Base-by-base conservation (phyloP, 53 echinoderm and acorn worm genomes). In the Stichopus horrens region DNA sequence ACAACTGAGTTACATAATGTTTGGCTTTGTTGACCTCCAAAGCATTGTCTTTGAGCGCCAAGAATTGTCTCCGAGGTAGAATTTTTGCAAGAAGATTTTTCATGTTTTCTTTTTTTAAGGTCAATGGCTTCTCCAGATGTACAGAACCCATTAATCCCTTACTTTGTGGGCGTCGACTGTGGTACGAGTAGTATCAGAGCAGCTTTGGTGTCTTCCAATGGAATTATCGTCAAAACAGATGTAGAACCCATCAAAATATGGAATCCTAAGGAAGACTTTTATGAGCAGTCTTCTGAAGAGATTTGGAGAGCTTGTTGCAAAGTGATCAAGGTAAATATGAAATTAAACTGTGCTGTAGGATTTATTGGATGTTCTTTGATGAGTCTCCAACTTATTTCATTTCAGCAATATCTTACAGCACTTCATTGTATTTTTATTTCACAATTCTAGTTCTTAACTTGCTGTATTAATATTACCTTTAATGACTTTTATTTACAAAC, bases 151-250 rank as follows among this genome's bases (percentile, higher is more conserved):
- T 55, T 57, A 55, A 80, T 57, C 21, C 85, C 79, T 7, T 89
- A 86, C 54, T 95, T 90, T 67, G 75, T 97, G 57, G 97, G 97
- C 18, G 95, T 97, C 16, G 97, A 97, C 89, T 95, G 95, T 73
- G 97, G 97, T 7, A 97, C 97, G 5, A 88, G 88, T 16, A 93
- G 95, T 57, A 94, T 95, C 52, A 90, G 97, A 18, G 95, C 97
- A 23, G 95, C 97, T 8, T 86, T 97, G 21, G 95, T 97, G 21
- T 76, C 86, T 58, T 73, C 65, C 8, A 57, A 59, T 11, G 92
- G 92, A 14, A 54, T 52, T 5, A 75, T 92, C 8, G 57, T 86
- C 58, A 74, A 22, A 9, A 88, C 82, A 4, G 84, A 86, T 18
- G 88, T 83, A 19, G 68, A 93, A 22, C 88, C 90, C 6, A 95